phyloP scores from a whole-genome alignment of 2,797 vertebrate genomes.

The Melopsittacus undulatus region DNA sequence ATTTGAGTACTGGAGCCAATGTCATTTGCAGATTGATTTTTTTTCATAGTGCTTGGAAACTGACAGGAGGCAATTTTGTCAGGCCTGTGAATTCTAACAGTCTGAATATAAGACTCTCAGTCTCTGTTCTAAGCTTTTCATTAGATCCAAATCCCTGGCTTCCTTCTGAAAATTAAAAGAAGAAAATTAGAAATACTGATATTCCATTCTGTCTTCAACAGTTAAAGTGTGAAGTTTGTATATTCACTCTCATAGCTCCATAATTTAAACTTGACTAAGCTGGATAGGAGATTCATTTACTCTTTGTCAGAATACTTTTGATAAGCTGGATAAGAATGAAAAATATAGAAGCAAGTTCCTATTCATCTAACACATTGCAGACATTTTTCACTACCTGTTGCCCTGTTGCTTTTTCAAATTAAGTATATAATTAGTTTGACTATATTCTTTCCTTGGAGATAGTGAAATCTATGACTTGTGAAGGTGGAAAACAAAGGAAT shows the following conservation, averaged over 20 bases:
- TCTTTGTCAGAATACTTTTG: not conserved
- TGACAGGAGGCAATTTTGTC: constrained; percentile 8
- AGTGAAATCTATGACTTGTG: constrained; percentile 69
- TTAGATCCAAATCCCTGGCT: constrained; percentile 19
- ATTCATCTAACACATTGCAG: not conserved
- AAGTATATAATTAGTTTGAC: constrained; percentile 70
- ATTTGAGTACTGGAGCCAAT: not conserved
- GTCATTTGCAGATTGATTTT: not conserved
- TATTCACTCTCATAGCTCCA: not conserved
- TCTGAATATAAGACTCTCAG: constrained; percentile 1
- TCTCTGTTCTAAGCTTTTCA: constrained; percentile 38
- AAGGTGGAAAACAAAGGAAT: constrained; percentile 74
- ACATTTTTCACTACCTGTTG: constrained; percentile 56
- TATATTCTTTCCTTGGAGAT: constrained; percentile 28
- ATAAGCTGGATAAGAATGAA: not conserved
- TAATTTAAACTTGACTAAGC: not conserved
- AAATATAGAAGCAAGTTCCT: not conserved
- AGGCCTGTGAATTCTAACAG: not conserved
- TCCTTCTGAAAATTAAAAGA: constrained; percentile 46
- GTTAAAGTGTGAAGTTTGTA: not conserved
- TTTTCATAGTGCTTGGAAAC: not conserved
- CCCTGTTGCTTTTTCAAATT: constrained; percentile 69
- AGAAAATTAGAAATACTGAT: constrained; percentile 10
- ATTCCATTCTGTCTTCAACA: not conserved
- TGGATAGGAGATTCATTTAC: not conserved